These are phyloP conservation scores for Ceratina calcarata DNA, from an alignment of 1,140 invertebrate species.

Conservation along the genomic window DNA sequence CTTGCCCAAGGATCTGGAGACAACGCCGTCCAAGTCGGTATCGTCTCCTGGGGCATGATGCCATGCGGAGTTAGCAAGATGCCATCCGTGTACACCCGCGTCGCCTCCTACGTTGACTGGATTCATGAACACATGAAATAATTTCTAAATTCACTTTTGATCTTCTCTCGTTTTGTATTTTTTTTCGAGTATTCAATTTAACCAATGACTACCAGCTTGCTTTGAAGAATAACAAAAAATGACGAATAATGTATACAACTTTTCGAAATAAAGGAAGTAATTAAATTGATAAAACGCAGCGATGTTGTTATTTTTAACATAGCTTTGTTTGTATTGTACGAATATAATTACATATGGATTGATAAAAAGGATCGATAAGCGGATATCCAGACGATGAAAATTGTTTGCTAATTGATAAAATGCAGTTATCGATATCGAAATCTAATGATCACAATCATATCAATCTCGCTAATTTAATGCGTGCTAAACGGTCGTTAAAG, in stretches of 20 bases:
- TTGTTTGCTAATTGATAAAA: background rate
- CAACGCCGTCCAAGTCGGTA: slow-evolving; percentile 79
- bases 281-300: background rate
- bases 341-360: background rate
- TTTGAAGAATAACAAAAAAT: background rate
- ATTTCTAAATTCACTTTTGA: background rate
- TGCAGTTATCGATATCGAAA: background rate
- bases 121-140: slow-evolving; percentile 48
- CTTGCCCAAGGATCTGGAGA: slow-evolving; percentile 75
- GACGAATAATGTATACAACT: background rate
- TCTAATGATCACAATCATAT: background rate
- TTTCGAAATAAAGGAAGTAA: background rate
- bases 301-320: background rate
- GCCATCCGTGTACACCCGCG: slow-evolving; percentile 87
- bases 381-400: background rate
- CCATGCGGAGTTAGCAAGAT: slow-evolving; percentile 84
- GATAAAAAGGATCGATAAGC: background rate
- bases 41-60: slow-evolving; percentile 88
- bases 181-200: background rate
- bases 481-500: background rate
- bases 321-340: background rate
- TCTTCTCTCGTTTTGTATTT: background rate
- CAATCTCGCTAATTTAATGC: background rate
- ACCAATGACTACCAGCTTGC: background rate
- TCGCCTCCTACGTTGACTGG: slow-evolving; percentile 82